Conservation (phyloP, 1,140 invertebrate genomes). For the Aphidius ervi region DNA sequence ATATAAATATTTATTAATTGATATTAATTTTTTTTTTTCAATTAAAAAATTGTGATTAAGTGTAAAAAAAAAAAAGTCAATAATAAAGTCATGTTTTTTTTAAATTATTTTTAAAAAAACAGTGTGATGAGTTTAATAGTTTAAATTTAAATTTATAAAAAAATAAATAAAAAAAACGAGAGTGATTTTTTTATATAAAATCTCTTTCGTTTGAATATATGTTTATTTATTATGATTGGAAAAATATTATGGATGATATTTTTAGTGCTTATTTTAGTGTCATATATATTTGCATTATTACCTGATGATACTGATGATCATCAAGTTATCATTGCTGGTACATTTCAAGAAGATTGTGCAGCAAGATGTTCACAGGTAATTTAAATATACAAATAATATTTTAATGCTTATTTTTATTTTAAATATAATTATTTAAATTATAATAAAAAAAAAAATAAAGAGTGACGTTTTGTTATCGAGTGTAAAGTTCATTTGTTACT, state of each 20-base stretch:
- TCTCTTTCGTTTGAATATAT: too few relatives aligned
- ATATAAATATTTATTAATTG: too few relatives aligned
- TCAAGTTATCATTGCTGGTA: slow-evolving; percentile 24
- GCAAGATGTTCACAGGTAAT: slow-evolving; percentile 44
- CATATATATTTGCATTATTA: slow-evolving; percentile 32
- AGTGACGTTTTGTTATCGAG: background rate
- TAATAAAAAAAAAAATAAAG: background rate
- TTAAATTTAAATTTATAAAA: too few relatives aligned
- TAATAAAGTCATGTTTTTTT: too few relatives aligned
- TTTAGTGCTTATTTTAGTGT: slow-evolving; percentile 39
- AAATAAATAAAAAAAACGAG: background rate
- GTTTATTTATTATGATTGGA: slow-evolving; percentile 44
- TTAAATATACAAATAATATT: slow-evolving; percentile 38
- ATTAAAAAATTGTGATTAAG: too few relatives aligned
- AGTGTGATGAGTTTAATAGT: too few relatives aligned
- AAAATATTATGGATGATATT: slow-evolving; percentile 38
- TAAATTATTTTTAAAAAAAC: too few relatives aligned
- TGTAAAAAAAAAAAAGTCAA: too few relatives aligned
- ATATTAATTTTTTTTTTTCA: too few relatives aligned
- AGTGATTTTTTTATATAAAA: background rate
- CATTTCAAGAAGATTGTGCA: slow-evolving; percentile 42
- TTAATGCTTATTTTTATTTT: slow-evolving; percentile 1
- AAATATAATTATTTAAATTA: background rate
- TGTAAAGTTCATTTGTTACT: slow-evolving; percentile 22
- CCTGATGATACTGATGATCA: slow-evolving; percentile 35